phyloP scores from a whole-genome alignment of 1,140 invertebrate genomes.

The Drosophila obscura region DNA sequence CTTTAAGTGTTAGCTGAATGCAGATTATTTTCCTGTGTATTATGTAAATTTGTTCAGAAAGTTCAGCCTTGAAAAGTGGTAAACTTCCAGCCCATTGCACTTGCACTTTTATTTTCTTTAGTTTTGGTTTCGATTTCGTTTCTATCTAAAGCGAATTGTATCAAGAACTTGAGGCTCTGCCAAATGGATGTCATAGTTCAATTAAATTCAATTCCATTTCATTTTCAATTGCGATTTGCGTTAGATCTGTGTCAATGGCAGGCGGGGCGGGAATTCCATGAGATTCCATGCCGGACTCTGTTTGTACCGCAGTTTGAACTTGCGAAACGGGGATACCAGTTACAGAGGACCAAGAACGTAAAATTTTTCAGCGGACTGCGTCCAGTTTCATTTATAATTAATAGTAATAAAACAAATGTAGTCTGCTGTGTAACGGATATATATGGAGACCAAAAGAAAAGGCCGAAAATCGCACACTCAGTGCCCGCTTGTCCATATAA shows the following conservation, averaged over 20 bases:
- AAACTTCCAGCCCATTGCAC: not conserved
- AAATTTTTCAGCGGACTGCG: constrained; percentile 1
- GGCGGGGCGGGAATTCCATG: not conserved
- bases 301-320: constrained; percentile 11
- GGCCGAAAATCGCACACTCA: constrained; percentile 28
- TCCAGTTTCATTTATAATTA: constrained; percentile 5
- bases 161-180: constrained; percentile 21
- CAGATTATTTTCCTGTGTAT: too few species aligned
- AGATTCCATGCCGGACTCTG: not conserved
- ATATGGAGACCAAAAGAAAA: constrained; percentile 23
- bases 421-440: constrained; percentile 30
- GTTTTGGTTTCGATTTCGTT: too few species aligned
- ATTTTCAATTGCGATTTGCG: constrained; percentile 7
- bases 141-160: not conserved
- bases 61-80: constrained; percentile 4
- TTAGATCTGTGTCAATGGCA: constrained; percentile 32
- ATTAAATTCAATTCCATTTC: constrained; percentile 4
- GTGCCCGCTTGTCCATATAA: constrained; percentile 37
- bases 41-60: too few species aligned
- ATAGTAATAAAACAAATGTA: constrained; percentile 12
- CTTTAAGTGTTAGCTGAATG: too few species aligned
- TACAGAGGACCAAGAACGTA: constrained; percentile 12
- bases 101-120: not conserved
- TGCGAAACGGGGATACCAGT: constrained; percentile 4
- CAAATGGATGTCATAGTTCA: constrained; percentile 22